Evolutionary conservation across 2,888 invertebrate species (phyloP), one percentile per base, ranked within the genome.

Genomic region (Dexiosoma caninum): DNA sequence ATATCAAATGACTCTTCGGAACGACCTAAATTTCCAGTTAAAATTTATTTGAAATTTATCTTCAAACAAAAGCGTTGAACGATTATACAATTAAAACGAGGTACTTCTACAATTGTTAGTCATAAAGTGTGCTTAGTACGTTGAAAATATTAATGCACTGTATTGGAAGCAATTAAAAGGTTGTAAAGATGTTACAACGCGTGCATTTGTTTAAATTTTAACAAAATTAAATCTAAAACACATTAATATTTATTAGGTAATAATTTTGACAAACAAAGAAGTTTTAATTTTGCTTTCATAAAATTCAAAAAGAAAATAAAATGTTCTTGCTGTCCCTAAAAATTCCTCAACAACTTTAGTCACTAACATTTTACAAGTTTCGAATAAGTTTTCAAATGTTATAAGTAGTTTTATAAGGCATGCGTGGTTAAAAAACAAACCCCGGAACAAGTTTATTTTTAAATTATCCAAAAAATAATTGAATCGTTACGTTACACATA

Each of bases 251-350:
- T 40, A 40, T 53, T 42, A 53, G 42, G 37, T 53, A 53, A 67
- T 53, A 42, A 40, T 30, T 40, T 42, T n/a, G n/a, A n/a, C n/a
- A 4, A 53, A 53, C 40, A 30, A 12, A 44, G 27, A 57, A 14
- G 27, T 37, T 57, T 23, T 30, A 59, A 70, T n/a, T n/a, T n/a
- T n/a, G n/a, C n/a, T 14, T 2, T 14, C n/a, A 44, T 37, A 40
- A 49, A 49, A 70, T 59, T n/a, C 37, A 70, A 70, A 59, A 59
- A 37, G 37, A 14, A 70, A 57, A 57, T 23, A 49, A 49, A 9
- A 59, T n/a, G n/a, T n/a, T n/a, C n/a, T n/a, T n/a, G n/a, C n/a
- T n/a, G n/a, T n/a, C n/a, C n/a, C n/a, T n/a, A n/a, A n/a, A n/a
- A n/a, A n/a, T n/a, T n/a, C n/a, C n/a, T n/a, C n/a, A n/a, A n/a